Evolutionary conservation across 1,140 invertebrate species (phyloP).

Genomic region (Sinella curviseta): DNA sequence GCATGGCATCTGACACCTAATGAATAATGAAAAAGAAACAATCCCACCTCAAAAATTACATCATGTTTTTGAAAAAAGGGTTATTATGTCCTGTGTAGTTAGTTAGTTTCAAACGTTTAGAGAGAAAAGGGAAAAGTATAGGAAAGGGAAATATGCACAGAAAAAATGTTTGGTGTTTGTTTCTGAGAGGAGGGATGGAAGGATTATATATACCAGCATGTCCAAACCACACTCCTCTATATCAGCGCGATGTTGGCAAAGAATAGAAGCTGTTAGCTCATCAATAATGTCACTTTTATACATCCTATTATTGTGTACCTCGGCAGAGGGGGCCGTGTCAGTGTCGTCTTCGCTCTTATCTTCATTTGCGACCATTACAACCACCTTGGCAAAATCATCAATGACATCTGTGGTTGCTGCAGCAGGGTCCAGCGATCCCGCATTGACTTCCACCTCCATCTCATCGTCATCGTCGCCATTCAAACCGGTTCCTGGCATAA

Average conservation of each 20-base stretch:
- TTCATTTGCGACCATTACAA: slow-evolving; percentile 25
- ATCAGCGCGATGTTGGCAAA: slow-evolving; percentile 16
- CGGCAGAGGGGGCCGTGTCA: slow-evolving; percentile 46
- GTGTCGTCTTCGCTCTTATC: background rate
- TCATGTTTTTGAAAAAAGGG: too few relatives aligned
- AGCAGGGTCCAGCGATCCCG: background rate
- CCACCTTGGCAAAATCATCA: slow-evolving; percentile 34
- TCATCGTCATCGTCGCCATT: slow-evolving; percentile 40
- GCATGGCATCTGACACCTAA: slow-evolving; percentile 45
- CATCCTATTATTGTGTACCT: slow-evolving; percentile 35
- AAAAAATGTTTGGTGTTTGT: background rate
- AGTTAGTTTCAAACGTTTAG: background rate
- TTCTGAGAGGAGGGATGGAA: slow-evolving; percentile 16
- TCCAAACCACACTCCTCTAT: slow-evolving; percentile 22
- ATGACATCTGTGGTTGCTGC: slow-evolving; percentile 28
- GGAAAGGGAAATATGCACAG: background rate
- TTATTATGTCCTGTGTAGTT: too few relatives aligned
- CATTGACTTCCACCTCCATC: slow-evolving; percentile 27
- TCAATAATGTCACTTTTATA: slow-evolving; percentile 28
- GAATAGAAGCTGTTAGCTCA: slow-evolving; percentile 14
- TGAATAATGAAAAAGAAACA: background rate
- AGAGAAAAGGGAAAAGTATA: background rate
- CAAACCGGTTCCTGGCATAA: background rate
- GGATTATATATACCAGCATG: slow-evolving; percentile 1
- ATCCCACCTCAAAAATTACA: too few relatives aligned